Percentiles rank a stretch among this genome's conserved stretches.
Conservation (phyloP, 2,797 vertebrate species). For the Kryptolebias ocellatus region DNA sequence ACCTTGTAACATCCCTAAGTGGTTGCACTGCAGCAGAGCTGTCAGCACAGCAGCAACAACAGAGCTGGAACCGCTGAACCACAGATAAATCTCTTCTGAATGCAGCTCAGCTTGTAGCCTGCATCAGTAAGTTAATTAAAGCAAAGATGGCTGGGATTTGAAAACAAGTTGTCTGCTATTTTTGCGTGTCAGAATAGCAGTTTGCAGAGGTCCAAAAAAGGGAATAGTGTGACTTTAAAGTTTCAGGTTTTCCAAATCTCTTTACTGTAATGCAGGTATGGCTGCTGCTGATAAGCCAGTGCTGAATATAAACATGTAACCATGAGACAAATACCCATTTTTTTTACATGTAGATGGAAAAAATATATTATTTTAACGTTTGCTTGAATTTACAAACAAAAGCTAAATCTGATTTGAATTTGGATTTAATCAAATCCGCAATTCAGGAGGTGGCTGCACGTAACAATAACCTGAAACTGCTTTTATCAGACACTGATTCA, state of each 20-base stretch:
- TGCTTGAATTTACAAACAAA: no score
- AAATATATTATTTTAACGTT: no score
- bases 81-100: slow-evolving; percentile 20
- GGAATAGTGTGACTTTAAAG: slow-evolving; percentile 1
- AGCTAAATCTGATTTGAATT: no score
- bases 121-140: slow-evolving; percentile 20
- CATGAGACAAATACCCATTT: neutral
- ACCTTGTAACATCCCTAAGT: neutral
- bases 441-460: no score
- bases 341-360: no score
- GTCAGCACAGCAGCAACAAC: slow-evolving; percentile 3
- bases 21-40: neutral
- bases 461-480: no score
- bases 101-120: slow-evolving; percentile 21
- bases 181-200: neutral
- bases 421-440: no score
- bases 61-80: slow-evolving; percentile 19
- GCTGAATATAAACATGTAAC: neutral
- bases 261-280: neutral
- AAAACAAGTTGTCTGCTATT: slow-evolving; percentile 6
- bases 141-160: slow-evolving; percentile 5
- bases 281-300: slow-evolving; percentile 4
- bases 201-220: neutral
- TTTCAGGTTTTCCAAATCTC: slow-evolving; percentile 3
- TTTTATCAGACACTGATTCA: no score